Percentiles rank a stretch among this genome's conserved stretches.
These are phyloP conservation scores for Agapornis canus DNA, from an alignment of 2,797 vertebrate species.

Conservation along the genomic window DNA sequence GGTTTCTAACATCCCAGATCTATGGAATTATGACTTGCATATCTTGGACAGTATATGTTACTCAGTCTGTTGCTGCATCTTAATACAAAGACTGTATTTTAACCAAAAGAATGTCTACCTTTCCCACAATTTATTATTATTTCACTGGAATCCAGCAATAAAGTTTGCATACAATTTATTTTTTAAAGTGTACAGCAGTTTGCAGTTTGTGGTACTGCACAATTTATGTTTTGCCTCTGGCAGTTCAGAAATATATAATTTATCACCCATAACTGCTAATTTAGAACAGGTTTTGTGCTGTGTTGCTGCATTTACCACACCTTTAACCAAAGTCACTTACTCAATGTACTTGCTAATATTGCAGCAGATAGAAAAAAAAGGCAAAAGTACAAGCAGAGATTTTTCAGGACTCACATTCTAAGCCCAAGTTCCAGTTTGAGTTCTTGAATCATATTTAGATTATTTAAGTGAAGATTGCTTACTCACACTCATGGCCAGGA, in stretches of 20 bases:
- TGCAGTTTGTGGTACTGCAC: background rate
- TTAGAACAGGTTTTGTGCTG: background rate
- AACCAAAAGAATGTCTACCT: background rate
- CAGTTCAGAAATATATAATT: background rate
- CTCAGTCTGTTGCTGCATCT: background rate
- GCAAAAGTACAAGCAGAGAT: rapidly evolving
- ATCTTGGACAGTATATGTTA: background rate
- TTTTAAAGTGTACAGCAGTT: background rate
- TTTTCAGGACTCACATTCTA: background rate
- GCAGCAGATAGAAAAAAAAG: background rate
- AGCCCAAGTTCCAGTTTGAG: background rate
- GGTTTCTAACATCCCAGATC: background rate
- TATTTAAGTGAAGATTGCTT: background rate
- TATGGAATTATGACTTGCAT: background rate
- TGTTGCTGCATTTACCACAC: background rate
- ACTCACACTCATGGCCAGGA: background rate
- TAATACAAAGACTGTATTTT: background rate
- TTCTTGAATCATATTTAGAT: background rate
- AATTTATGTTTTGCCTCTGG: background rate
- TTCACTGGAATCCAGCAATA: background rate
- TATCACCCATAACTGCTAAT: background rate
- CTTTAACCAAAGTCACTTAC: background rate
- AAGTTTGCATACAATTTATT: background rate
- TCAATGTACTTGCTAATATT: background rate
- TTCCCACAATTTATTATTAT: background rate